phyloP scores from a whole-genome alignment of 2,888 invertebrate species.

The Dynastes maya region DNA sequence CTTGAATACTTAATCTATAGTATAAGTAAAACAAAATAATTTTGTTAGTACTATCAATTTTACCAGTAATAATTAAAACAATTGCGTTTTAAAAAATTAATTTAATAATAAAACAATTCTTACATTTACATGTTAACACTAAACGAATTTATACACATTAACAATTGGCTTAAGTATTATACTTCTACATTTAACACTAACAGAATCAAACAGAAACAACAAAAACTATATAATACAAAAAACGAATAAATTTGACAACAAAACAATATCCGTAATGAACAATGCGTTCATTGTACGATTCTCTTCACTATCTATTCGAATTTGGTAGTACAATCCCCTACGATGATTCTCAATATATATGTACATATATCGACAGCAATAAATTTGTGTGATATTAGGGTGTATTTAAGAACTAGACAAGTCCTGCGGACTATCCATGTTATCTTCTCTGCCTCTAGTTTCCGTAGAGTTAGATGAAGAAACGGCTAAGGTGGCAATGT shows the following conservation, averaged over 20 bases:
- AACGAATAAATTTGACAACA: slow-evolving; percentile 39
- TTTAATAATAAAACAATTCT: slow-evolving; percentile 43
- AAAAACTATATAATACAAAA: slow-evolving; percentile 32
- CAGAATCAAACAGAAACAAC: slow-evolving; percentile 43
- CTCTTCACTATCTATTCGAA: slow-evolving; percentile 30
- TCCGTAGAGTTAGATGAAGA: slow-evolving; percentile 59
- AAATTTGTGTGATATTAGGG: neutral
- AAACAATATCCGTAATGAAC: slow-evolving; percentile 38
- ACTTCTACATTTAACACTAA: slow-evolving; percentile 46
- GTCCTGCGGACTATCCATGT: slow-evolving; percentile 41
- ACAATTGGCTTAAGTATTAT: slow-evolving; percentile 22
- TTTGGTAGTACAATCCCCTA: slow-evolving; percentile 29
- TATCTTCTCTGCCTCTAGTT: slow-evolving; percentile 44
- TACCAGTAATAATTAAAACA: neutral
- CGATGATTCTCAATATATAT: slow-evolving; percentile 13
- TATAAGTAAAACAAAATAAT: neutral
- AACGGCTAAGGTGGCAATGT: slow-evolving; percentile 68
- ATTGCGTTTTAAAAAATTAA: slow-evolving; percentile 26
- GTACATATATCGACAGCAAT: slow-evolving; percentile 27
- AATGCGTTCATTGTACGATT: slow-evolving; percentile 43
- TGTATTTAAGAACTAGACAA: slow-evolving; percentile 30
- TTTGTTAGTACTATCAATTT: neutral
- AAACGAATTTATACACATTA: slow-evolving; percentile 33
- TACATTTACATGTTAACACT: slow-evolving; percentile 39
- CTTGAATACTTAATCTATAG: too few species aligned